Evolutionary conservation across 2,797 vertebrate genomes (phyloP).

Genomic region (Enoplosus armatus): DNA sequence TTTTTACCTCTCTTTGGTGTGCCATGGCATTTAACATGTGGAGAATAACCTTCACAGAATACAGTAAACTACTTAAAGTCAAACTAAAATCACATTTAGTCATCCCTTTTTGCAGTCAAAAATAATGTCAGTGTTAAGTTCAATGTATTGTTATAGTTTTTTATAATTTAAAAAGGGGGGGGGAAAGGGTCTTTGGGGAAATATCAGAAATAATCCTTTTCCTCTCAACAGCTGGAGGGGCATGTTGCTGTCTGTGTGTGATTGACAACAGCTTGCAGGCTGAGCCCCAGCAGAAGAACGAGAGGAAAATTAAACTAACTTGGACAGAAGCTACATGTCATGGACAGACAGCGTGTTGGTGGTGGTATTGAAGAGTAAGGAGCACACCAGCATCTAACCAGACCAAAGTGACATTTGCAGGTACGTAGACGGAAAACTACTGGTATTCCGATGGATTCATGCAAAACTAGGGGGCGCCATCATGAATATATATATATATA

Average conservation of each 20-base stretch:
- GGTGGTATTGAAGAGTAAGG: constrained; percentile 11
- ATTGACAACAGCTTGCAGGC: constrained; percentile 32
- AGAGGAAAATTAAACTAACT: constrained; percentile 17
- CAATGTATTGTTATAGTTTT: background rate
- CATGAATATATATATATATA: too few relatives aligned
- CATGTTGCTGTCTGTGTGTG: background rate
- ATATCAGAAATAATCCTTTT: constrained; percentile 4
- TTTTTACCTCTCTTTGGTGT: background rate
- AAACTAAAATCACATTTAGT: background rate
- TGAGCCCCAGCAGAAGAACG: background rate
- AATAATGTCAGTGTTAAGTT: background rate
- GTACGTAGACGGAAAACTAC: background rate
- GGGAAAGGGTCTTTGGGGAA: constrained; percentile 4
- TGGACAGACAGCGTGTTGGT: background rate
- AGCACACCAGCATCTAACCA: constrained; percentile 5
- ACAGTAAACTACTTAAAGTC: constrained; percentile 4
- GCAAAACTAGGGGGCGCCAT: too few relatives aligned
- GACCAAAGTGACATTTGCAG: constrained; percentile 8
- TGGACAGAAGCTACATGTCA: background rate
- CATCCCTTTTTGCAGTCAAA: background rate
- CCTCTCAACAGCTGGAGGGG: background rate
- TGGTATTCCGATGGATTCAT: background rate
- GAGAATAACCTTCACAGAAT: constrained; percentile 19
- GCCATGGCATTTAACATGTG: constrained; percentile 36
- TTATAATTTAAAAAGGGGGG: background rate